A percentile compares a stretch with the other conserved stretches of the same genome.
Evolutionary conservation across 2,888 invertebrate genomes (phyloP).

Genomic region (Eubasilissa splendida): DNA sequence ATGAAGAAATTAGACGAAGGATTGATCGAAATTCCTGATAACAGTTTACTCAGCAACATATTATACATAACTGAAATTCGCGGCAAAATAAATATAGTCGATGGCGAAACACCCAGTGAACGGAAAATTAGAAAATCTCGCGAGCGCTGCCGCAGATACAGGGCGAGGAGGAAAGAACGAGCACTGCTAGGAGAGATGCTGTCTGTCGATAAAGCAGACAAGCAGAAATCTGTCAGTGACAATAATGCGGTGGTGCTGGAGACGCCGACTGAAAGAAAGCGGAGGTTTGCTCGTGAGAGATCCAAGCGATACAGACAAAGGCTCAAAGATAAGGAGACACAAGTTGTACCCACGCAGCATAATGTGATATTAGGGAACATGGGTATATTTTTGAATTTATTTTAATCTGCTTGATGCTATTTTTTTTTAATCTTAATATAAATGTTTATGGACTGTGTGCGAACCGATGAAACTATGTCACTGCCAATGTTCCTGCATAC

Average conservation of each 20-base stretch:
- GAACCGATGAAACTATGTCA: too few relatives aligned
- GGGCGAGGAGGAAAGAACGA: conserved; percentile 4
- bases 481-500: too few relatives aligned
- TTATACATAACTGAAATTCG: conserved; percentile 8
- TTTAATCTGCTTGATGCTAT: too few relatives aligned
- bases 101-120: not conserved
- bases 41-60: not conserved
- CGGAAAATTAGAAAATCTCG: conserved; percentile 9
- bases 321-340: conserved; percentile 13
- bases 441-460: too few relatives aligned
- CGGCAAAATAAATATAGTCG: not conserved
- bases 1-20: not conserved
- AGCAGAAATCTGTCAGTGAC: not conserved
- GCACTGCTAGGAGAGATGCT: not conserved
- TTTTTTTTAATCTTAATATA: too few relatives aligned
- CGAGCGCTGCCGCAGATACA: conserved; percentile 16
- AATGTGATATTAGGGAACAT: conserved; percentile 14
- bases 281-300: conserved; percentile 8
- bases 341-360: conserved; percentile 12
- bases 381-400: not conserved
- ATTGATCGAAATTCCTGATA: not conserved
- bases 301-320: conserved; percentile 19
- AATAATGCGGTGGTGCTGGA: not conserved
- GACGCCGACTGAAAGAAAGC: conserved; percentile 7
- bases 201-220: not conserved